Evolutionary conservation across 2,888 invertebrate species (phyloP), one percentile per base, ranked within the genome.

Genomic region (Actias luna): DNA sequence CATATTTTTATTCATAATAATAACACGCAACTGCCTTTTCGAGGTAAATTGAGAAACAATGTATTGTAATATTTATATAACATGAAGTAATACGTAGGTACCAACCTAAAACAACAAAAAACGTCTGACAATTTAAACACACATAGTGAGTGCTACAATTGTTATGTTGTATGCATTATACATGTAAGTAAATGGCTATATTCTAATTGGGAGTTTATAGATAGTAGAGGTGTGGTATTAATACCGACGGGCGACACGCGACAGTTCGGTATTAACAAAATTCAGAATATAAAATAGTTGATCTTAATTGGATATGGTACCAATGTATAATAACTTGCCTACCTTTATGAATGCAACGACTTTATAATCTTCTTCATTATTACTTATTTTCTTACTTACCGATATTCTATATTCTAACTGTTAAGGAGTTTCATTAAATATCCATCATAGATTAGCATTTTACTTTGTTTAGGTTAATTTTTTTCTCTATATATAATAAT

Each of bases 191-290:
- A 46, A 46, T 16, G 36, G 36, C 46, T 18, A 46, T 39, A 36
- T 5, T 36, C 22, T 27, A 42, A 27, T 46, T 46, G 46, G 33
- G 29, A n/a, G 55, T 55, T 50, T 55, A 55, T 29, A 27, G 27
- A 55, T 55, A 55, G 29, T 55, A 16, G 22, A 55, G 55, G 55
- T 22, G 55, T 22, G 55, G 55, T n/a, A 55, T 29, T 55, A 5
- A 55, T 55, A 29, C 29, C 29, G 16, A 16, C 55, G 29, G 5
- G 7, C 55, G n/a, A 29, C 55, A 55, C 55, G 55, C 55, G 29
- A 55, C 55, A 29, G 55, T 5, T 16, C 5, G 14, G 29, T 29
- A 7, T 25, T 12, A 50, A 25, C 46, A 25, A 25, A n/a, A 50
- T 25, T 25, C 46, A 50, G 25, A 25, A 50, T 10, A 12, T 50